Conservation (phyloP, 2,888 invertebrate species). For the Antitype chi region DNA sequence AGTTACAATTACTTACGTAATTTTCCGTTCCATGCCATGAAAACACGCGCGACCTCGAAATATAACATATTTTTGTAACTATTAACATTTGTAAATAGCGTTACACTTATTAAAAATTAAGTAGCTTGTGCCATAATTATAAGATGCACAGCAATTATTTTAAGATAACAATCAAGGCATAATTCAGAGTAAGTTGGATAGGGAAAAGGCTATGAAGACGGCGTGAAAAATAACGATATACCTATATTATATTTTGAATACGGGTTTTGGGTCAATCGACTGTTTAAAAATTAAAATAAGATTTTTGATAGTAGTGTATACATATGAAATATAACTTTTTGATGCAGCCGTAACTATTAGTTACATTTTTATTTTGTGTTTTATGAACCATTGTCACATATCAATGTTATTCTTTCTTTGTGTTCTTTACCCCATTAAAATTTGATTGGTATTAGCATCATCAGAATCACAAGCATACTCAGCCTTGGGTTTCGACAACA, state of each 20-base stretch:
- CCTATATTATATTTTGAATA: neutral
- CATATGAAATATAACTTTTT: neutral
- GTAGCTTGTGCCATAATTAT: slow-evolving; percentile 53
- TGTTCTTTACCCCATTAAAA: neutral
- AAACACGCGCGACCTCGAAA: slow-evolving; percentile 58
- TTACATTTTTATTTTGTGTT: neutral
- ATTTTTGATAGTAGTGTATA: neutral
- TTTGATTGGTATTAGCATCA: neutral
- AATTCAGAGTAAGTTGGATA: slow-evolving; percentile 46
- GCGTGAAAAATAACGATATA: slow-evolving; percentile 12
- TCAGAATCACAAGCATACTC: neutral
- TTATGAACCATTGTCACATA: neutral
- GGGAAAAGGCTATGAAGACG: slow-evolving; percentile 24
- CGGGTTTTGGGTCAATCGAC: neutral
- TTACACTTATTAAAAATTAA: slow-evolving; percentile 59
- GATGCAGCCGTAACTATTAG: neutral
- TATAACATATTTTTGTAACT: slow-evolving; percentile 43
- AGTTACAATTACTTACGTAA: slow-evolving; percentile 60
- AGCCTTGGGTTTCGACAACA: neutral
- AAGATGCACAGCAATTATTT: slow-evolving; percentile 57
- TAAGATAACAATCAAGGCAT: slow-evolving; percentile 53
- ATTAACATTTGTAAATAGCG: slow-evolving; percentile 55
- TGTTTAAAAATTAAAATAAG: neutral
- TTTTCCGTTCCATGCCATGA: slow-evolving; percentile 51
- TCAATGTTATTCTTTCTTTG: neutral